Base-by-base conservation (phyloP, 2,797 vertebrate species). In the Neosilurus hyrtlii region DNA sequence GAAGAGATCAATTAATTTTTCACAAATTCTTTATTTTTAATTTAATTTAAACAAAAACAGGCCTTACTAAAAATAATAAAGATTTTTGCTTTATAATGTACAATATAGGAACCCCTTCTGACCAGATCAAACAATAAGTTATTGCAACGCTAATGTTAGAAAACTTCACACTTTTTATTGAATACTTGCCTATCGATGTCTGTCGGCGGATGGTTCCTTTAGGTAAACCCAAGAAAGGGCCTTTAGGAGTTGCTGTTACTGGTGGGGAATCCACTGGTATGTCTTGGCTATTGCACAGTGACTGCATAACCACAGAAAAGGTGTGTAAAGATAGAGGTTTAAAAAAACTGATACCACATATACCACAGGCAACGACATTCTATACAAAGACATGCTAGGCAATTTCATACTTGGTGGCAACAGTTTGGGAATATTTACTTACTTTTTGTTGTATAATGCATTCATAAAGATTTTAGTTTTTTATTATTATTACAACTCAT, bases 191-290 rank as follows among this genome's bases (percentile, higher is more conserved):
- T 95, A 97, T 96, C 9, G 96, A 97, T 89, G 96, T 97, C 91
- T 97, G 96, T 90, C 96, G 94, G 90, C 95, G 93, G 92, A 97
- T 96, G 90, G 95, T 96, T 92, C 96, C 96, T 91, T 95, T 95
- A 70, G 96, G 96, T 88, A 96, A 90, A 90, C 95, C 96, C 93
- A 97, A 94, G 88, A 94, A 96, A 4, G 94, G 95, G 88, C 94
- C 95, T 90, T 96, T 94, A 35, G 93, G 92, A 90, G 93, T 95
- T 87, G 92, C 94, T 51, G 95, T 95, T 84, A 94, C 94, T 8
- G 95, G 94, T 83, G 95, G 94, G 0, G 95, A 94, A 93, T 95
- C 94, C 89, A 95, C 94, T 73, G 95, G 94, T 87, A 95, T 94
- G 88, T 96, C 94, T 92, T 97, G 96, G 90, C 95, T 96, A 82